Evolutionary conservation across 2,113 vertebrate genomes (phyloP).

Genomic region (Mesocricetus auratus): DNA sequence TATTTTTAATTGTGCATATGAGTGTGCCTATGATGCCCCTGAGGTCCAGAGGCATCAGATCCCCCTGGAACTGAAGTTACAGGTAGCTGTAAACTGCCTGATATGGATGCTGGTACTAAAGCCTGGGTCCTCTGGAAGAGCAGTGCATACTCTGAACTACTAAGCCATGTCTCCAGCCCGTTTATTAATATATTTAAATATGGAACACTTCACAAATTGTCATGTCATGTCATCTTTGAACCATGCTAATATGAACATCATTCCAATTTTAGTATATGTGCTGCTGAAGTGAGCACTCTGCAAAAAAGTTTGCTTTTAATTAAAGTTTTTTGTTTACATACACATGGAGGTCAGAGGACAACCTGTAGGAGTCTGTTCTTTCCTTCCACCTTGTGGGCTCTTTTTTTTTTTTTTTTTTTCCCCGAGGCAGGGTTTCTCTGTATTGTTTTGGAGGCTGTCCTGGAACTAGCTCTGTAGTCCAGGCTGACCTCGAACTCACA

Average conservation of each 20-base stretch:
- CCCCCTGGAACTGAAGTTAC: background rate
- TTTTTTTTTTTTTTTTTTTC: too few relatives aligned
- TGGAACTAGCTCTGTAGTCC: too few relatives aligned
- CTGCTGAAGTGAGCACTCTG: background rate
- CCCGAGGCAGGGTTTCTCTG: too few relatives aligned
- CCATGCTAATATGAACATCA: background rate
- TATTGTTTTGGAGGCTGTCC: too few relatives aligned
- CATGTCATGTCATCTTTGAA: background rate
- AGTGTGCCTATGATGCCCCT: background rate
- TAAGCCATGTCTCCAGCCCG: background rate
- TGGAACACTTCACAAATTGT: background rate
- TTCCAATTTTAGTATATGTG: background rate
- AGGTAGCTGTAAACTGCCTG: background rate
- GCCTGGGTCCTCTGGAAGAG: background rate
- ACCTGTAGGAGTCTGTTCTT: background rate
- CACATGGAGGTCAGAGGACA: background rate
- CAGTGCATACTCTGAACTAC: background rate
- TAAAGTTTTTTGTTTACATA: background rate
- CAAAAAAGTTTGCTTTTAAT: background rate
- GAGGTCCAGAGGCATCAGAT: background rate
- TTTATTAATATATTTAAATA: background rate
- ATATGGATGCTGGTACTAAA: background rate
- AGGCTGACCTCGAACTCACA: too few relatives aligned
- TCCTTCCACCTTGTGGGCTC: background rate
- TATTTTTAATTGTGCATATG: background rate